Percentiles rank a stretch among this genome's conserved stretches.
phyloP scores from a whole-genome alignment of 2,888 invertebrate species.

The Drosophila neonasuta region DNA sequence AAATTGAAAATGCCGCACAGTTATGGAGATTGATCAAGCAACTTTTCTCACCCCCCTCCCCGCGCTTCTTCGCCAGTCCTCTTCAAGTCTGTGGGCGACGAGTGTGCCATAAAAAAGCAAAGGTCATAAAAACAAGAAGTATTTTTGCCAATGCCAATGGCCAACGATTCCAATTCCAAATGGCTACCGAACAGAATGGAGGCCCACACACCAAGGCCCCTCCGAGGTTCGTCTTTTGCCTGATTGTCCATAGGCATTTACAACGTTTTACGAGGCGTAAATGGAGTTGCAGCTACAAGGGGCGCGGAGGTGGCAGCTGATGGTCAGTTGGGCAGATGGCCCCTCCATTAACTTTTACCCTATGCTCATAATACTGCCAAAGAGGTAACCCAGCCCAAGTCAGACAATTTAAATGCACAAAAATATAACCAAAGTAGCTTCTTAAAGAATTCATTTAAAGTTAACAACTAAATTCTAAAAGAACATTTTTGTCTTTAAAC shows the following conservation, averaged over 20 bases:
- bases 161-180: conserved; percentile 39
- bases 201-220: conserved; percentile 44
- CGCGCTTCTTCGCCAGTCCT: neutral
- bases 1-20: conserved; percentile 61
- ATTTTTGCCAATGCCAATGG: conserved; percentile 29
- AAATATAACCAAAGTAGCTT: no score
- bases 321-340: conserved; percentile 36
- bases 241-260: conserved; percentile 47
- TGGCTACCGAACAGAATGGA: conserved; percentile 60
- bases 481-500: no score
- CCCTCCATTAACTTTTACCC: conserved; percentile 55
- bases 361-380: neutral
- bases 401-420: no score
- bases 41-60: neutral
- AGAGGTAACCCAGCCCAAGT: neutral
- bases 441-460: no score
- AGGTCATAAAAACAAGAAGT: conserved; percentile 42
- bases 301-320: neutral
- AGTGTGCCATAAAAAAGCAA: conserved; percentile 56
- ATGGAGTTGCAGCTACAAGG: conserved; percentile 16
- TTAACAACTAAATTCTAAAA: no score
- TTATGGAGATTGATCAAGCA: conserved; percentile 64
- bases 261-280: conserved; percentile 56
- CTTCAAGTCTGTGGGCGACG: conserved; percentile 17
- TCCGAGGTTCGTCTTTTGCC: conserved; percentile 1